Evolutionary conservation across 2,797 vertebrate species (phyloP).

Genomic region (Myoxocephalus aenaeus): DNA sequence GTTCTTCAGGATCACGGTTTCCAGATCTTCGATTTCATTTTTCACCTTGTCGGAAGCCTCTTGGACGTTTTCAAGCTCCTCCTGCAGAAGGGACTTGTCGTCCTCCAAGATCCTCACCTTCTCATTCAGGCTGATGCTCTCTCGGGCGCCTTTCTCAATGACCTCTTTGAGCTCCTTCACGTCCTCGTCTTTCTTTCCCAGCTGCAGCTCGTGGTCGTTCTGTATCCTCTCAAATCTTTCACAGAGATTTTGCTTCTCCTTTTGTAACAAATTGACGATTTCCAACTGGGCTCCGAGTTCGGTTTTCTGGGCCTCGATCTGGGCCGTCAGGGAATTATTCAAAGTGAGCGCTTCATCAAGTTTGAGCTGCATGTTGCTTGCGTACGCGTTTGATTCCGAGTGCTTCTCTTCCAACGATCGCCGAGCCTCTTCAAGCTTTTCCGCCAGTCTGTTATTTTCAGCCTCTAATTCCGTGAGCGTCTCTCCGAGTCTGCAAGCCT

Average conservation of each 20-base stretch:
- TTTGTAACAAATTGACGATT: slow-evolving; percentile 70
- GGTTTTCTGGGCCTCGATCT: slow-evolving; percentile 80
- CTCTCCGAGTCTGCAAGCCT: slow-evolving; percentile 73
- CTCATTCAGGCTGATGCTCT: slow-evolving; percentile 85
- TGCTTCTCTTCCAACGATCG: slow-evolving; percentile 78
- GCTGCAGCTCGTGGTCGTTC: slow-evolving; percentile 69
- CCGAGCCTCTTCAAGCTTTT: slow-evolving; percentile 74
- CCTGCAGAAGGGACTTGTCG: slow-evolving; percentile 89
- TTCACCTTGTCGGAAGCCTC: slow-evolving; percentile 89
- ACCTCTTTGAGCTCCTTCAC: slow-evolving; percentile 78
- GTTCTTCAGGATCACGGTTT: slow-evolving; percentile 87
- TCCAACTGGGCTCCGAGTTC: slow-evolving; percentile 82
- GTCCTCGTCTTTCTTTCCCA: slow-evolving; percentile 72
- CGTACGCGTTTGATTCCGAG: slow-evolving; percentile 76
- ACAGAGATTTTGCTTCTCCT: slow-evolving; percentile 77
- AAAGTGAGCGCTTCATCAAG: slow-evolving; percentile 77
- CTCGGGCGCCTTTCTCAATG: slow-evolving; percentile 76
- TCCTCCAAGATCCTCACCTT: slow-evolving; percentile 90
- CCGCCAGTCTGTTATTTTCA: slow-evolving; percentile 79
- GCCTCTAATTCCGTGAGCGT: slow-evolving; percentile 74
- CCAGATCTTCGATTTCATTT: slow-evolving; percentile 90
- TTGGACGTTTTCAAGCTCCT: slow-evolving; percentile 90
- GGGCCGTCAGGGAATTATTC: slow-evolving; percentile 81
- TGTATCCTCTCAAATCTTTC: slow-evolving; percentile 74
- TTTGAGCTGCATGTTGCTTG: slow-evolving; percentile 82